These are phyloP conservation scores for Ficedula albicollis DNA, from an alignment of 2,797 vertebrate species.

Conservation along the genomic window DNA sequence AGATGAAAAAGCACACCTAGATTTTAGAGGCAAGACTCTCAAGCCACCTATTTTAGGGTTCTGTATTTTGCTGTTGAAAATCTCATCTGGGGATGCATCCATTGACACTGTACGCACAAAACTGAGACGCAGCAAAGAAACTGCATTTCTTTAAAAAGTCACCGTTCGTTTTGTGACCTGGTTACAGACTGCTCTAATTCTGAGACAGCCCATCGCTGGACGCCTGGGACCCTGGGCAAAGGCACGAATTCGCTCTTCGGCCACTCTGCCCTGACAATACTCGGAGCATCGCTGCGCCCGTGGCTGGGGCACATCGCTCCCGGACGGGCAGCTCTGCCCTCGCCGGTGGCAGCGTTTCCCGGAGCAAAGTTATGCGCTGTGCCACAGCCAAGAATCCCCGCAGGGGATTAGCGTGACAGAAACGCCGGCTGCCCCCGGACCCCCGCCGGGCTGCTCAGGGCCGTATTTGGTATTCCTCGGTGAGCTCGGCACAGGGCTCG, in stretches of 20 bases:
- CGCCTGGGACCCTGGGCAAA: neutral
- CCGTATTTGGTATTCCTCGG: neutral
- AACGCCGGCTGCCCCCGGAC: neutral
- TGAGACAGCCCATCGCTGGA: neutral
- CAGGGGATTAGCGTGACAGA: neutral
- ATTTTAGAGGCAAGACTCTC: neutral
- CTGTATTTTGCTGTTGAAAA: neutral
- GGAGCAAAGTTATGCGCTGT: neutral
- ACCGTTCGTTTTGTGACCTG: neutral
- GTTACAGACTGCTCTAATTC: neutral
- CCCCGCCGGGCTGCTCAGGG: neutral
- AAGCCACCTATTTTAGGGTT: neutral
- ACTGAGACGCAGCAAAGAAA: neutral
- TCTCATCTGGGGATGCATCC: neutral
- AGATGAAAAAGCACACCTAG: neutral
- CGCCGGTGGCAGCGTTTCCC: neutral
- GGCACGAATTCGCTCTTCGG: neutral
- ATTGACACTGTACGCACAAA: neutral
- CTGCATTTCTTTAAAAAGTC: neutral
- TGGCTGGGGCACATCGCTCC: neutral
- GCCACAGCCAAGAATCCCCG: neutral
- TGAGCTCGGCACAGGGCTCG: neutral
- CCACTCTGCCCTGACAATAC: neutral
- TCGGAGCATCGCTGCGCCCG: fast-evolving
- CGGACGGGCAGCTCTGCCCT: neutral